Base-by-base conservation (phyloP, 2,797 vertebrate genomes). In the Fistularia commersonii region DNA sequence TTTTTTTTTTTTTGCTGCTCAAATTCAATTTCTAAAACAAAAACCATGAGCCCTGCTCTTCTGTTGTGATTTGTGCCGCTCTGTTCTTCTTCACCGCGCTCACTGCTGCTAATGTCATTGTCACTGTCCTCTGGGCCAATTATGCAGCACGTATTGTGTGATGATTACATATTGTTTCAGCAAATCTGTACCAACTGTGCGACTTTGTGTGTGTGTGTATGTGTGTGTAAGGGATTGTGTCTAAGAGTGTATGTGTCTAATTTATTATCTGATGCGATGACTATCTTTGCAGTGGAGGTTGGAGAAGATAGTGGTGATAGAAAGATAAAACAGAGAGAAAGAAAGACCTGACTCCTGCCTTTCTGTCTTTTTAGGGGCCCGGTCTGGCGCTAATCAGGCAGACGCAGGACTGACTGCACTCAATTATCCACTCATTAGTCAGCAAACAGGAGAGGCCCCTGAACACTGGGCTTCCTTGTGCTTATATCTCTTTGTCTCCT, bases 281-380 rank as follows among this genome's bases (percentile, higher is more conserved):
- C 66, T 76, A 90, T 90, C 87, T 79, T 54, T 71, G 68, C 67
- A 54, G 61, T 61, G 74, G 75, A 83, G 75, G 76, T 61, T 76
- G 63, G 67, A 65, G 74, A 55, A 68, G 76, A 82, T 68, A 81
- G 82, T 61, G 80, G 64, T 85, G 84, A 90, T 87, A 57, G 61
- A 45, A 62, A 54, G 80, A 85, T 84, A 81, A 68, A 68, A 64
- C 50, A 41, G 68, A 82, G 46, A 87, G 72, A 69, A 76, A 86
- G 73, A 85, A 90, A 88, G 77, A 77, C 88, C 83, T 86, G 85
- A 89, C 84, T 89, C 78, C 65, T 88, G 69, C 74, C 77, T 90
- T 91, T 85, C 73, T 64, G 66, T 69, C 80, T 74, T 81, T 89
- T 89, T 80, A 83, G 73, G 76, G 81, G 59, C 76, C 64, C 66